phyloP scores from a whole-genome alignment of 2,797 vertebrate species.

The Aplochiton taeniatus region DNA sequence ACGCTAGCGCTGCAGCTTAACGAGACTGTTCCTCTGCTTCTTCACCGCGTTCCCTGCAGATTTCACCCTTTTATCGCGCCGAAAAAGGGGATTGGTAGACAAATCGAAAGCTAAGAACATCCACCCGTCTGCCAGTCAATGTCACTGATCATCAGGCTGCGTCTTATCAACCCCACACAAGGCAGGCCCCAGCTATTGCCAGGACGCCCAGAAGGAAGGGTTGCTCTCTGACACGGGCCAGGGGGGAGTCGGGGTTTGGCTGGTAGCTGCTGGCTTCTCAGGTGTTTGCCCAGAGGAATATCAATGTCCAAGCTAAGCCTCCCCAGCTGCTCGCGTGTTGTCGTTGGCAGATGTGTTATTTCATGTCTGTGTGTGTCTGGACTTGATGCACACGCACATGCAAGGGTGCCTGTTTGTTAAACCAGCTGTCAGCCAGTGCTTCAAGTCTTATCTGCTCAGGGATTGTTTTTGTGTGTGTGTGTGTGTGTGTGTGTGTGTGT shows the following conservation, averaged over 20 bases:
- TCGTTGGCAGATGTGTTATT: background rate
- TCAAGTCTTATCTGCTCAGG: too few species aligned
- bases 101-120: slow-evolving; percentile 4
- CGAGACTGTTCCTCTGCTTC: slow-evolving; percentile 29
- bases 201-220: background rate
- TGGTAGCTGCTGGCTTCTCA: slow-evolving; percentile 5
- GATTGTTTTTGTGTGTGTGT: background rate
- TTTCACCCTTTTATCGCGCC: slow-evolving; percentile 34
- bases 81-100: slow-evolving; percentile 9
- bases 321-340: background rate
- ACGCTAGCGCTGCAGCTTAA: slow-evolving; percentile 32
- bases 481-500: background rate
- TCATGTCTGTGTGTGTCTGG: slow-evolving; percentile 15
- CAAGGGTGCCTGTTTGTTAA: slow-evolving; percentile 16
- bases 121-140: background rate
- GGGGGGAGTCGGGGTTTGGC: background rate
- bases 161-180: background rate
- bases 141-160: background rate
- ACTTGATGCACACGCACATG: background rate
- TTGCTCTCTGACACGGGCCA: too few species aligned
- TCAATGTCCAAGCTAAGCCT: background rate
- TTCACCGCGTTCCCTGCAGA: slow-evolving; percentile 35
- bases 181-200: too few species aligned
- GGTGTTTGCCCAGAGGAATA: background rate
- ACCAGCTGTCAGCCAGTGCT: background rate